Base-by-base conservation (phyloP, 2,113 vertebrate species). In the Planiliza haematocheilus region DNA sequence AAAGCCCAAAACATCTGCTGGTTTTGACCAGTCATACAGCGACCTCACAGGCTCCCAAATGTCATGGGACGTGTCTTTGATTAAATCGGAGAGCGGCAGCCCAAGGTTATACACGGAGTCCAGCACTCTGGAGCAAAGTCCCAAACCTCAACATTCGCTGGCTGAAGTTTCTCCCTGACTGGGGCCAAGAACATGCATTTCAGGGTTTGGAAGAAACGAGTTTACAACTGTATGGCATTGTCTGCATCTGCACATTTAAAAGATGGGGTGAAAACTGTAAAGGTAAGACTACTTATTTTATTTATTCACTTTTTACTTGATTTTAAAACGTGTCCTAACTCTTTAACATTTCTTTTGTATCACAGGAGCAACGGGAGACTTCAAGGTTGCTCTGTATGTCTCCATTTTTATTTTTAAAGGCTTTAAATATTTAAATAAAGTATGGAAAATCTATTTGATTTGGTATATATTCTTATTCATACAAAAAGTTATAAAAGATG, bases 11-110 rank as follows among this genome's bases (percentile, higher is more conserved):
- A 34, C 69, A 36, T 10, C 49, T 0, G 46, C 53, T n/a, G 46
- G 43, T 2, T 81, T 82, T 11, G 91, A 93, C 53, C 77, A 79
- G 39, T 84, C 84, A 0, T 86, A 81, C 10, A 18, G 49, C 0
- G 91, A 92, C 10, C 69, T 91, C 20, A 68, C 82, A 0, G 8
- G 58, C 10, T 72, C 85, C 0, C 90, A 90, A 4, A 83, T 89
- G 8, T 86, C 75, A 1, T 94, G 91, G 93, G 93, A 94, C 7
- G 63, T 94, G 21, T 95, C 94, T 0, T 8, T 83, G 41, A 93
- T 95, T 10, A 90, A 83, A 42, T 50, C 83, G 0, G 81, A 82
- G 1, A 53, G 45, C n/a, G 89, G 84, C 42, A 92, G 90, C 38
- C 91, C 93, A 0, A 86, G 80, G 6, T 30, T 60, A 8, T 11